These are phyloP conservation scores for rabbit (Oryctolagus cuniculus) DNA, from an alignment of 2,113 vertebrate genomes.

Conservation along the genomic window DNA sequence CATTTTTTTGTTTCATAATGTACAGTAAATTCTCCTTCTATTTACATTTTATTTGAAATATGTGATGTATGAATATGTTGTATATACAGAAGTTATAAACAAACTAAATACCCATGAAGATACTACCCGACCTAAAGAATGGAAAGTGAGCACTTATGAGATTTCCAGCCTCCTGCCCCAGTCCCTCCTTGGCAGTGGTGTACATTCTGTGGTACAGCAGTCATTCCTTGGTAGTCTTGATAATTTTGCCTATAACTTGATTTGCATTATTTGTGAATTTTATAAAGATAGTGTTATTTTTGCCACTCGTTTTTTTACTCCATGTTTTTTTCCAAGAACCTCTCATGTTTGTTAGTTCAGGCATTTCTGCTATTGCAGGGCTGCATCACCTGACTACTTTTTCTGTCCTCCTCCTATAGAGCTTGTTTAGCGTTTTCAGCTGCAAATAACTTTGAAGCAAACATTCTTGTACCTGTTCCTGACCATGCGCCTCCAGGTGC, in stretches of 20 bases:
- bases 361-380: neutral
- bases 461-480: neutral
- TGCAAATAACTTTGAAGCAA: neutral
- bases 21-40: neutral
- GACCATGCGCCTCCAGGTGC: neutral
- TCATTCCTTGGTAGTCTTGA: neutral
- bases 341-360: neutral
- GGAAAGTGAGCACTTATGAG: neutral
- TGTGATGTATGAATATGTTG: neutral
- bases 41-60: neutral
- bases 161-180: neutral
- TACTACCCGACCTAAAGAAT: neutral
- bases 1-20: conserved; percentile 46
- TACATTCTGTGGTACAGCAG: neutral
- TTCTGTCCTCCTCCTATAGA: neutral
- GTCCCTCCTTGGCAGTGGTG: neutral
- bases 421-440: neutral
- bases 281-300: neutral
- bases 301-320: neutral
- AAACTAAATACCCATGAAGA: neutral
- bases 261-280: conserved; percentile 22
- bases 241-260: neutral
- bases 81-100: neutral
- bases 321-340: neutral
- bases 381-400: neutral